phyloP scores from a whole-genome alignment of 2,113 vertebrate genomes.

The Pelusios castaneus region DNA sequence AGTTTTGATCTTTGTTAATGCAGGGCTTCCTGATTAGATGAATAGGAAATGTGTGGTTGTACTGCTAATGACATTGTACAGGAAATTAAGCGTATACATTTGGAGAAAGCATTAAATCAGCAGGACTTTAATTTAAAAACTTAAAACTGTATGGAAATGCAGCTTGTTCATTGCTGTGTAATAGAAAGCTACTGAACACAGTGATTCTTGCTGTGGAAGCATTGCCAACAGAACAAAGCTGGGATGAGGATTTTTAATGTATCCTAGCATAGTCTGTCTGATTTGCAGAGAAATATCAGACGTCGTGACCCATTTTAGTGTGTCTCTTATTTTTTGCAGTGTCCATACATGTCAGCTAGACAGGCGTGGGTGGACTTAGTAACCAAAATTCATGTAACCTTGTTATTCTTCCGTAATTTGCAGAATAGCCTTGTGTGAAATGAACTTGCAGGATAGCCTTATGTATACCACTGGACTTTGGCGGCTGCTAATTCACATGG shows the following conservation, averaged over 20 bases:
- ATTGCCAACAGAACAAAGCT: constrained; percentile 69
- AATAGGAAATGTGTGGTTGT: constrained; percentile 80
- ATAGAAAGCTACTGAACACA: constrained; percentile 74
- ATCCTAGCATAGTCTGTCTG: constrained; percentile 15
- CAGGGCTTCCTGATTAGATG: constrained; percentile 79
- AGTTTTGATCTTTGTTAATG: constrained; percentile 77
- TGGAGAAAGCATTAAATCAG: constrained; percentile 85
- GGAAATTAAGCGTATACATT: constrained; percentile 85
- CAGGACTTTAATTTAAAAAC: constrained; percentile 88
- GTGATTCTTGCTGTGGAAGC: constrained; percentile 74
- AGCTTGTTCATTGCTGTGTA: constrained; percentile 80
- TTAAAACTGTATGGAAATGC: constrained; percentile 85
- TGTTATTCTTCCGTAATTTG: constrained; percentile 47
- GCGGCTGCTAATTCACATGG: background rate
- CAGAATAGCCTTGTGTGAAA: constrained; percentile 42
- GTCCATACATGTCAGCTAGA: background rate
- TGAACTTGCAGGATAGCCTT: no score
- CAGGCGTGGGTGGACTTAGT: background rate
- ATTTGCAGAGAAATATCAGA: constrained; percentile 46
- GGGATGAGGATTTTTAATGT: constrained; percentile 39
- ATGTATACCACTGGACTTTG: constrained; percentile 38
- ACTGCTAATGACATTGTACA: constrained; percentile 84
- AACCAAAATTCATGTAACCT: background rate
- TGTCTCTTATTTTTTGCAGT: constrained; percentile 24
- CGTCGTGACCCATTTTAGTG: constrained; percentile 40